These are phyloP conservation scores for Trichogramma evanescens DNA, from an alignment of 2,888 invertebrate genomes.

Conservation along the genomic window DNA sequence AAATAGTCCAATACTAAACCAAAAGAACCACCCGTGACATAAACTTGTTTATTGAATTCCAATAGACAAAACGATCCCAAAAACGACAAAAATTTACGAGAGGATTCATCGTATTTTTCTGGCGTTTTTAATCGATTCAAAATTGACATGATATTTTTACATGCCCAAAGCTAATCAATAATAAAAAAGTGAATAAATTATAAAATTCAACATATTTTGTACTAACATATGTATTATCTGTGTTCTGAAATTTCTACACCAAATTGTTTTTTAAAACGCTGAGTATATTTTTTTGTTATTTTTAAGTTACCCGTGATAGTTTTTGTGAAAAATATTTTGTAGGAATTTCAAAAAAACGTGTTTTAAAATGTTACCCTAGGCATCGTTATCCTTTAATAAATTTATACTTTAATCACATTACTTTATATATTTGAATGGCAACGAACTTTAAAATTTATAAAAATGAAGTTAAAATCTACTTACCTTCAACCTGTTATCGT, in stretches of 20 bases:
- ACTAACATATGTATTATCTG: constrained; percentile 49
- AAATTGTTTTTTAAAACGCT: too few relatives aligned
- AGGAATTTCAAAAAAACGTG: too few relatives aligned
- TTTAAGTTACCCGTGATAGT: too few relatives aligned
- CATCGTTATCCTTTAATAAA: constrained; percentile 5
- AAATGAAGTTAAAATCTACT: constrained; percentile 22
- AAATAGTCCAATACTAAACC: constrained; percentile 47
- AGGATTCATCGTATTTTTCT: constrained; percentile 63
- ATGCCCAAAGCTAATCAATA: too few relatives aligned
- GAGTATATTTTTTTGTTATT: too few relatives aligned
- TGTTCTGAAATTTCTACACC: constrained; percentile 55
- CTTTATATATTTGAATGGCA: not conserved
- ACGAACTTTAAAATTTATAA: not conserved
- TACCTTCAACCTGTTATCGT: constrained; percentile 60
- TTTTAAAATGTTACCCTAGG: not conserved
- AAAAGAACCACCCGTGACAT: constrained; percentile 54
- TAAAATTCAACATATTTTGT: constrained; percentile 56
- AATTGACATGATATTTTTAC: too few relatives aligned
- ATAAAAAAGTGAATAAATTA: constrained; percentile 40
- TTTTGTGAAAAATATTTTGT: too few relatives aligned
- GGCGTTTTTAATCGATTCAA: constrained; percentile 44
- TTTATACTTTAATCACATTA: not conserved
- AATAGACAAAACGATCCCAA: constrained; percentile 73
- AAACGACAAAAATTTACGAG: constrained; percentile 70
- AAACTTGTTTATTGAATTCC: constrained; percentile 51